phyloP scores from a whole-genome alignment of 2,113 vertebrate species.

The Microcebus jonahi region DNA sequence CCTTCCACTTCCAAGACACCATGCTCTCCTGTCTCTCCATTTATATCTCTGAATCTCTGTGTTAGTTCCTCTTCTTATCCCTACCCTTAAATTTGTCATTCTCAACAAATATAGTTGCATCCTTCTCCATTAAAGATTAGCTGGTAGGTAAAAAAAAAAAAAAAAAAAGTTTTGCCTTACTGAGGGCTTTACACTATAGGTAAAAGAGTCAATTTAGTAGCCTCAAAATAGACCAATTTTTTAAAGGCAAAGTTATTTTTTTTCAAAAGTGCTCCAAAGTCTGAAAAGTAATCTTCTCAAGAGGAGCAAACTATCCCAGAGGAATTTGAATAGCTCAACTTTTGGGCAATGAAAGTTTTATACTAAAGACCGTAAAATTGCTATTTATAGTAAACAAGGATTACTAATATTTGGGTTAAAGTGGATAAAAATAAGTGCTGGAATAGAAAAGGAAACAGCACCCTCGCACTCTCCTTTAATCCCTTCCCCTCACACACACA shows the following conservation, averaged over 20 bases:
- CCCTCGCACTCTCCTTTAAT: background rate
- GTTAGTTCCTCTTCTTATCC: background rate
- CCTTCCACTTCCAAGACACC: background rate
- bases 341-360: background rate
- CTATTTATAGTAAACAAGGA: background rate
- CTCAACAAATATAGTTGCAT: background rate
- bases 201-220: background rate
- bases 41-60: background rate
- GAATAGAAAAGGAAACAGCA: background rate
- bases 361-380: background rate
- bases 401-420: background rate
- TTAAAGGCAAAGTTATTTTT: constrained; percentile 6
- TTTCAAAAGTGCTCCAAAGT: background rate
- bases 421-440: background rate
- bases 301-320: background rate
- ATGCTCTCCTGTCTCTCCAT: background rate
- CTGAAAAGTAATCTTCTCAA: constrained; percentile 6
- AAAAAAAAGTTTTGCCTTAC: background rate
- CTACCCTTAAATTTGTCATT: background rate
- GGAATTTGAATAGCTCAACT: background rate
- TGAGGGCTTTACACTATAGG: background rate
- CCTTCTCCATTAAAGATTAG: background rate
- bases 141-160: background rate
- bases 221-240: background rate
- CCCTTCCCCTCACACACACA: no score